Evolutionary conservation across 2,888 invertebrate genomes (phyloP), one percentile per base, ranked within the genome.

Genomic region (Dusona sp.): DNA sequence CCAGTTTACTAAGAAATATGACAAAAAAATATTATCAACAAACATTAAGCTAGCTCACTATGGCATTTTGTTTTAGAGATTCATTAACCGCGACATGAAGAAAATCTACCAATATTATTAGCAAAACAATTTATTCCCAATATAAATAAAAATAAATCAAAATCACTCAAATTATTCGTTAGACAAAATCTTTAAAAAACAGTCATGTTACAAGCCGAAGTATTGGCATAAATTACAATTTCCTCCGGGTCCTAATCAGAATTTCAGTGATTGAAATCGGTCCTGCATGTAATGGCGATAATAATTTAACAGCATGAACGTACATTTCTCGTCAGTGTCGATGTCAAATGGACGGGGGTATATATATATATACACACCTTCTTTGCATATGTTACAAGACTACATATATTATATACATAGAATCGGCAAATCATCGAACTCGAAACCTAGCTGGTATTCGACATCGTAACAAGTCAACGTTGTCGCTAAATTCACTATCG

Each of bases 401-500:
- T 74, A 70, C 38, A 65, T 79, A 84, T 61, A 83, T 91, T 92
- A 29, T 91, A 90, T 90, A 90, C 19, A 51, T n/a, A 51, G 54
- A 91, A 92, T 93, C 92, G 91, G 93, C 93, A 93, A 93, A 93
- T 94, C 92, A 93, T 93, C 92, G 89, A 91, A 92, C 90, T 90
- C 80, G 89, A 89, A 91, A 88, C 90, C 80, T 42, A 72, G 57
- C 42, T 74, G 92, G 92, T 91, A 90, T 92, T 91, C 92, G 93
- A 93, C 94, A 94, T 91, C 92, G 92, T 93, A 92, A 93, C 93
- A 93, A 93, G 92, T 93, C 92, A 94, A 93, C 93, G 92, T 90
- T 88, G 87, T 65, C 70, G 70, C 85, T 74, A 78, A 86, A 83
- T 82, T 87, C 57, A 61, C 70, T 64, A 79, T 75, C 42, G 42